Conservation (phyloP, 2,888 invertebrate species). For the Hirtodrosophila duncani region DNA sequence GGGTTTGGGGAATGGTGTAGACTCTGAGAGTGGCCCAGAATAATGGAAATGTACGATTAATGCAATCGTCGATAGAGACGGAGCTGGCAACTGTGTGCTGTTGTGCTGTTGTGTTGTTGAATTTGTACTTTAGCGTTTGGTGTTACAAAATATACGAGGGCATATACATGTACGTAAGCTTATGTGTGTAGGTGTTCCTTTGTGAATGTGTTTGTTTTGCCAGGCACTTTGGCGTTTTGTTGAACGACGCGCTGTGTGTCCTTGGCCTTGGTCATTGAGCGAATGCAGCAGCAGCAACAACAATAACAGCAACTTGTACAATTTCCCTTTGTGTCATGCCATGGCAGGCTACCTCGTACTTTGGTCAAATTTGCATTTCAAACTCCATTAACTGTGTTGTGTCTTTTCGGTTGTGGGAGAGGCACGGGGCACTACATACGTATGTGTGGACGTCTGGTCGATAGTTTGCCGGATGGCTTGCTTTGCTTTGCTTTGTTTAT, state of each 20-base stretch:
- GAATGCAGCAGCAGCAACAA: conserved; percentile 18
- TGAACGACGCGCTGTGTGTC: conserved; percentile 42
- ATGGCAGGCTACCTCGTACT: conserved; percentile 34
- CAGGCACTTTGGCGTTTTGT: conserved; percentile 23
- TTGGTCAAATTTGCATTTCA: conserved; percentile 59
- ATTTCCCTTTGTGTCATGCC: conserved; percentile 40
- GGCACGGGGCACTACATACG: too few species aligned
- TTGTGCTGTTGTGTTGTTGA: background rate
- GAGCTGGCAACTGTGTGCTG: background rate
- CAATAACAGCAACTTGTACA: conserved; percentile 30
- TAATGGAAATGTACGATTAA: conserved; percentile 21
- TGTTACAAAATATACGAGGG: conserved; percentile 41
- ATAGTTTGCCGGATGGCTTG: conserved; percentile 6
- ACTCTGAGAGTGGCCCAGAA: background rate
- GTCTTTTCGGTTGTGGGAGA: conserved; percentile 1
- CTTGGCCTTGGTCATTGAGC: conserved; percentile 59
- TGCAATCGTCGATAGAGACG: conserved; percentile 28
- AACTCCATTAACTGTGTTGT: conserved; percentile 37
- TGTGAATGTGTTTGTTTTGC: too few species aligned
- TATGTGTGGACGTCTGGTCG: too few species aligned
- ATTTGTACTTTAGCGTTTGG: conserved; percentile 13
- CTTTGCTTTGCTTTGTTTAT: conserved; percentile 10
- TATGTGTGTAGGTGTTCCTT: too few species aligned
- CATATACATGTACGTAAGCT: too few species aligned
- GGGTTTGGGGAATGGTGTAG: background rate